These are phyloP conservation scores for Pycnonotus jocosus DNA, from an alignment of 2,113 vertebrate species.

Conservation along the genomic window DNA sequence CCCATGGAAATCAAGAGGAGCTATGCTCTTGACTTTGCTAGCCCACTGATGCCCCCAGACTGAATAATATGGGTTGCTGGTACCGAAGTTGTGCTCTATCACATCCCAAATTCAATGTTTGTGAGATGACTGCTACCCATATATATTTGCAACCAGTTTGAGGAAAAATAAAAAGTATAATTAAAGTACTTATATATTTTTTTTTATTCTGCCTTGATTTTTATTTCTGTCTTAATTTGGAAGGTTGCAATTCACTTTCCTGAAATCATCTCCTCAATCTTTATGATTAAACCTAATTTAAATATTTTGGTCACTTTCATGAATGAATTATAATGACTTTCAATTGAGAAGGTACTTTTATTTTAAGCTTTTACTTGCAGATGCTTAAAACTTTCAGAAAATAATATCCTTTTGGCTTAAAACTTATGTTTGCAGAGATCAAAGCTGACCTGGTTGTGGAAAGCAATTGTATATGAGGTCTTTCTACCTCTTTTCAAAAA, in stretches of 20 bases:
- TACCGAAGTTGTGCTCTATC: not conserved
- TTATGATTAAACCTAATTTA: conserved; percentile 36
- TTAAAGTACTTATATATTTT: not conserved
- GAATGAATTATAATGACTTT: conserved; percentile 29
- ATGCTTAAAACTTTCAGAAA: not conserved
- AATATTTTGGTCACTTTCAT: conserved; percentile 32
- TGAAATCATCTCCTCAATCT: not conserved
- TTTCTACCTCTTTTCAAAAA: not conserved
- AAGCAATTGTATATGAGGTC: not conserved
- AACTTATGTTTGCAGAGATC: not conserved
- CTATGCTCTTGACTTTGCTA: not conserved
- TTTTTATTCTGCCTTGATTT: not conserved
- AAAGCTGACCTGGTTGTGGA: not conserved
- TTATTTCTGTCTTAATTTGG: not conserved
- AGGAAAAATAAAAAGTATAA: not conserved
- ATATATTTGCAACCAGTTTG: not conserved
- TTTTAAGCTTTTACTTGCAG: not conserved
- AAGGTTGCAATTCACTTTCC: not conserved
- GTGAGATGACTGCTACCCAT: not conserved
- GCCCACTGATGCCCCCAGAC: not conserved
- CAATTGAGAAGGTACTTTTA: not conserved
- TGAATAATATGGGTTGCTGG: not conserved
- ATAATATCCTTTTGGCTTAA: not conserved
- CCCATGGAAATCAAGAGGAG: not conserved
- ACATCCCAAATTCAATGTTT: not conserved